Conservation (phyloP, 2,113 vertebrate genomes). For the Xiphophorus couchianus region DNA sequence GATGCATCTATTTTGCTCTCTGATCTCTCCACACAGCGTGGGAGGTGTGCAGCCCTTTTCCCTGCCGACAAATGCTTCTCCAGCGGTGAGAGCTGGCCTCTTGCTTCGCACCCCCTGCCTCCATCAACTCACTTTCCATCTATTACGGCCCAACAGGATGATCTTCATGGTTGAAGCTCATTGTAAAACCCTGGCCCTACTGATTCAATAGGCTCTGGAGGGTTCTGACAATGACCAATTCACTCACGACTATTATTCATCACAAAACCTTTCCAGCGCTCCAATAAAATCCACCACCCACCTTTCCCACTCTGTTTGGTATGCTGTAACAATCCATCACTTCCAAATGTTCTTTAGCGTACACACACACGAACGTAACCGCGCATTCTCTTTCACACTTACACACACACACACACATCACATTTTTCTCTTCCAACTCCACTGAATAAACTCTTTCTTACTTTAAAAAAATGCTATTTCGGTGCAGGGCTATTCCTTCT, state of each 20-base stretch:
- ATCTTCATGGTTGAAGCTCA: conserved; percentile 67
- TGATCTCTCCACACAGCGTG: conserved; percentile 63
- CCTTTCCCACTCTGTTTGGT: conserved; percentile 71
- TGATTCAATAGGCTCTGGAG: conserved; percentile 73
- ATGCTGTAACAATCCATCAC: conserved; percentile 75
- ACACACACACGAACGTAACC: conserved; percentile 24
- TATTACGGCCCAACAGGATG: conserved; percentile 68
- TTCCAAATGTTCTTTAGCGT: conserved; percentile 57
- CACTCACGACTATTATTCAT: conserved; percentile 77
- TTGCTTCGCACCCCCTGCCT: conserved; percentile 68
- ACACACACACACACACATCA: conserved; percentile 35
- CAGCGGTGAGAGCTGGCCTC: conserved; percentile 54
- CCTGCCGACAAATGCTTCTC: conserved; percentile 62
- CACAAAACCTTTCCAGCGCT: conserved; percentile 73
- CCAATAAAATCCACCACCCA: conserved; percentile 74
- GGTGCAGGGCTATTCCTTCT: conserved; percentile 59
- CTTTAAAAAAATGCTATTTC: conserved; percentile 66
- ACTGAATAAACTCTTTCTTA: conserved; percentile 66
- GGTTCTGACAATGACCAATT: conserved; percentile 78
- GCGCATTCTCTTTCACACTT: conserved; percentile 6
- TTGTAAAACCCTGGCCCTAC: conserved; percentile 67
- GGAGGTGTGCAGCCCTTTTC: conserved; percentile 66
- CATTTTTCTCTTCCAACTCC: conserved; percentile 60
- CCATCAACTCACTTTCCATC: conserved; percentile 76
- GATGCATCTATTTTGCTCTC: conserved; percentile 55